Percentiles rank a stretch among this genome's conserved stretches.
These are phyloP conservation scores for Formica exsecta DNA, from an alignment of 1,140 invertebrate genomes.

Conservation along the genomic window DNA sequence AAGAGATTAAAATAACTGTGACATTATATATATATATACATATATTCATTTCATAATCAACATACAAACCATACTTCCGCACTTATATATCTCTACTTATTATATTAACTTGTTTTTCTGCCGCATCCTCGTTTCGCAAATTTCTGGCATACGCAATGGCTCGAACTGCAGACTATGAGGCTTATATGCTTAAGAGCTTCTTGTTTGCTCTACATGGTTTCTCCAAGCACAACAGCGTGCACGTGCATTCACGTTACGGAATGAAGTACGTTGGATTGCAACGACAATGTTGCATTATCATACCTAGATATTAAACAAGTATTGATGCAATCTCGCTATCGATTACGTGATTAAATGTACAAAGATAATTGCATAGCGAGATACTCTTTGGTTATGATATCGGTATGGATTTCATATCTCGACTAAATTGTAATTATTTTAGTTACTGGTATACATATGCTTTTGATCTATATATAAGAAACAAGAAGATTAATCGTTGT, in stretches of 20 bases:
- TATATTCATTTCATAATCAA: slow-evolving; percentile 35
- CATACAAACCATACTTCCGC: background rate
- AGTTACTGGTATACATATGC: slow-evolving; percentile 4
- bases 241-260: slow-evolving; percentile 38
- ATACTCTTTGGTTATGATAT: background rate
- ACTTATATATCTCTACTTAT: slow-evolving; percentile 52
- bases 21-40: slow-evolving; percentile 8
- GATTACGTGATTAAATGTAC: slow-evolving; percentile 4
- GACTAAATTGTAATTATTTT: slow-evolving; percentile 1
- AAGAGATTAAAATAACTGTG: slow-evolving; percentile 38
- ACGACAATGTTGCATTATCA: slow-evolving; percentile 48
- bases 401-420: background rate
- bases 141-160: slow-evolving; percentile 37
- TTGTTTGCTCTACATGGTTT: slow-evolving; percentile 65
- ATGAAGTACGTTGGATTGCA: slow-evolving; percentile 14
- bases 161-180: slow-evolving; percentile 51
- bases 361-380: background rate
- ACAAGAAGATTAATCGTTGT: slow-evolving; percentile 43
- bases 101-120: slow-evolving; percentile 45
- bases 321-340: slow-evolving; percentile 27
- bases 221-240: slow-evolving; percentile 47
- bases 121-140: slow-evolving; percentile 57
- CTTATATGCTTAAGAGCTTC: slow-evolving; percentile 68
- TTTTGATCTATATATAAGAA: background rate
- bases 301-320: slow-evolving; percentile 45